Evolutionary conservation across 2,888 invertebrate genomes (phyloP).

Genomic region (Danaus chrysippus): DNA sequence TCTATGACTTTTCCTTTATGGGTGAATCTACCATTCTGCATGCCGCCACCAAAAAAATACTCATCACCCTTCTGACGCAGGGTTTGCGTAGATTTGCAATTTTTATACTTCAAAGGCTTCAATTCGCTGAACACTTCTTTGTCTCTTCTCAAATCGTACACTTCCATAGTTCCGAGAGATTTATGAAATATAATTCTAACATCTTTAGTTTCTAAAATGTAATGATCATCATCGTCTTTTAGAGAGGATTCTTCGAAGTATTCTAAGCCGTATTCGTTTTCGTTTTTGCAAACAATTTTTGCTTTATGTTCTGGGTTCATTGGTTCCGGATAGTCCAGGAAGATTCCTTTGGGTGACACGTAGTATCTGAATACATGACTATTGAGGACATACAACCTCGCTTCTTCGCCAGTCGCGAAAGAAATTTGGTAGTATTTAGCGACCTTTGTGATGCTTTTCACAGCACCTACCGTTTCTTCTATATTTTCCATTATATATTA

Average conservation of each 20-base stretch:
- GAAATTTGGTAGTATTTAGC: slow-evolving; percentile 47
- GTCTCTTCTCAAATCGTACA: slow-evolving; percentile 52
- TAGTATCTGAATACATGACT: slow-evolving; percentile 64
- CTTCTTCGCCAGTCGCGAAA: slow-evolving; percentile 54
- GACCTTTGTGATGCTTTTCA: slow-evolving; percentile 48
- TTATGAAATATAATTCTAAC: slow-evolving; percentile 58
- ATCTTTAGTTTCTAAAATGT: slow-evolving; percentile 51
- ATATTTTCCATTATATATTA: slow-evolving; percentile 9
- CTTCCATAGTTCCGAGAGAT: slow-evolving; percentile 49
- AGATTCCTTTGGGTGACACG: slow-evolving; percentile 58
- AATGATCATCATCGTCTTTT: slow-evolving; percentile 40
- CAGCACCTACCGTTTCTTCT: slow-evolving; percentile 38
- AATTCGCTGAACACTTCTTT: slow-evolving; percentile 56
- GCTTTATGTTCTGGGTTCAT: slow-evolving; percentile 53
- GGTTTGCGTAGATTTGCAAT: slow-evolving; percentile 47
- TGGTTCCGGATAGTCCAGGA: slow-evolving; percentile 60
- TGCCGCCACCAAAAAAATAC: slow-evolving; percentile 68
- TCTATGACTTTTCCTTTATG: slow-evolving; percentile 62
- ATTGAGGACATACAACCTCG: slow-evolving; percentile 57
- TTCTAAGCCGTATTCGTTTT: slow-evolving; percentile 51
- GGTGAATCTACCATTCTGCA: slow-evolving; percentile 70
- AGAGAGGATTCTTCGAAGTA: slow-evolving; percentile 51
- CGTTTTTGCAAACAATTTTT: slow-evolving; percentile 54
- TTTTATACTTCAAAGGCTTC: slow-evolving; percentile 47
- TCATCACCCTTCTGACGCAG: slow-evolving; percentile 52